A percentile compares a stretch with the other conserved stretches of the same genome.
These are phyloP conservation scores for Graptemys geographica DNA, from an alignment of 2,797 vertebrate genomes.

Conservation along the genomic window DNA sequence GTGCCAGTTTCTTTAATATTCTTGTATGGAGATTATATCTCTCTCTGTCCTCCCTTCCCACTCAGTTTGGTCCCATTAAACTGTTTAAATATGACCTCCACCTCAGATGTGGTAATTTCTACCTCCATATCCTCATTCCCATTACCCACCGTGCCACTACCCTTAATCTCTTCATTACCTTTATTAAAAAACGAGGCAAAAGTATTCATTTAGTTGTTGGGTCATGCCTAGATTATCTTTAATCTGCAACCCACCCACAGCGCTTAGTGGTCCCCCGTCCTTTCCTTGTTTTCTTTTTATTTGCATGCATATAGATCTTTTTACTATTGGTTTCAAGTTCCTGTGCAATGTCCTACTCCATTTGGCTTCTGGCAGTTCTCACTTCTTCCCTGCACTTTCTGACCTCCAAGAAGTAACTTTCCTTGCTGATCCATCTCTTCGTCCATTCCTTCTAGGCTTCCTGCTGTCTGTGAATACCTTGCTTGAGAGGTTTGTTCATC, in stretches of 20 bases:
- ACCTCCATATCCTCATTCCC: too few species aligned
- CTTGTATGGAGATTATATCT: too few species aligned
- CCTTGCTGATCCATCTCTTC: background rate
- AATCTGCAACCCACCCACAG: background rate
- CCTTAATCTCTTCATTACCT: too few species aligned
- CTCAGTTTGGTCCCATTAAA: too few species aligned
- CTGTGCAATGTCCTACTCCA: background rate
- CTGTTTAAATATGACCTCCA: too few species aligned
- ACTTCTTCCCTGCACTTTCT: background rate
- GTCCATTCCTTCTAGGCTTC: background rate
- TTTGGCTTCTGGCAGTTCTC: background rate
- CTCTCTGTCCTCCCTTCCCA: too few species aligned
- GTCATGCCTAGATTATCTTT: background rate
- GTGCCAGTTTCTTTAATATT: too few species aligned
- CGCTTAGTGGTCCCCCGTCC: background rate
- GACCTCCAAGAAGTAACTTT: background rate
- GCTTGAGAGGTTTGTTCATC: background rate
- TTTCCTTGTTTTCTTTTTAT: background rate
- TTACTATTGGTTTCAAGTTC: background rate
- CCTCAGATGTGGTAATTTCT: too few species aligned
- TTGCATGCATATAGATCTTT: background rate
- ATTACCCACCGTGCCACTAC: too few species aligned
- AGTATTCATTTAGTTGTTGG: background rate
- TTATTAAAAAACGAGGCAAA: background rate
- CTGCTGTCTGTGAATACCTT: background rate